A percentile compares a stretch with the other conserved stretches of the same genome.
These are phyloP conservation scores for Deilephila elpenor DNA, from an alignment of 2,888 invertebrate species.

Conservation along the genomic window DNA sequence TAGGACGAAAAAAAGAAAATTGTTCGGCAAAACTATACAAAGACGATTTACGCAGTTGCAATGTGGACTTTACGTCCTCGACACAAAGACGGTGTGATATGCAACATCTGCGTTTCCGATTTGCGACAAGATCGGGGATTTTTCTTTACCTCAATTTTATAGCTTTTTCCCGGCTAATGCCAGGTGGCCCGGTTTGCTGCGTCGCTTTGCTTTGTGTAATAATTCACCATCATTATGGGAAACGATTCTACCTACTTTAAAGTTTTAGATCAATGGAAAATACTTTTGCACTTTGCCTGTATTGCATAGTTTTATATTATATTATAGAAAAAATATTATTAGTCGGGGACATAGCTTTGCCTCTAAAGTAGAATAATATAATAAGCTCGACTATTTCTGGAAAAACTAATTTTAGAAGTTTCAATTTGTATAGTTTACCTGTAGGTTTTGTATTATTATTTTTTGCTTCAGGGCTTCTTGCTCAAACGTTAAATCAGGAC, in stretches of 20 bases:
- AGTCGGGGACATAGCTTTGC: no score
- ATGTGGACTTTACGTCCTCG: not conserved
- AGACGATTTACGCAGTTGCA: not conserved
- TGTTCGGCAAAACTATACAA: not conserved
- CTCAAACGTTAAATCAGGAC: no score
- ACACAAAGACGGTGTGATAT: not conserved
- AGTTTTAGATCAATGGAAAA: not conserved
- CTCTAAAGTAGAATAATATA: no score
- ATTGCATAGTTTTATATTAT: not conserved
- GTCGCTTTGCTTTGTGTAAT: not conserved
- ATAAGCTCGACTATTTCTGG: no score
- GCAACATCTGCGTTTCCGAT: constrained; percentile 12
- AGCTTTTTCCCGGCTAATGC: constrained; percentile 11
- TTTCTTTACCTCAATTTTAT: constrained; percentile 24
- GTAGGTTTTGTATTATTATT: no score
- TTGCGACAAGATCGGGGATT: constrained; percentile 6
- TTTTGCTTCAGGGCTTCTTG: no score
- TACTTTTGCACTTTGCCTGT: not conserved
- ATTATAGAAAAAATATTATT: no score
- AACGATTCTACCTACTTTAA: not conserved
- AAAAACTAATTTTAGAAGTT: no score
- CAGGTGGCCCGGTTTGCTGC: constrained; percentile 3
- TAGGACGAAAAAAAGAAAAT: not conserved
- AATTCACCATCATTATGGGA: constrained; percentile 13
- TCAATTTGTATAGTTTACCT: no score